These are phyloP conservation scores for Tetraodon nigroviridis DNA, from an alignment of 2,113 vertebrate species.

Conservation along the genomic window DNA sequence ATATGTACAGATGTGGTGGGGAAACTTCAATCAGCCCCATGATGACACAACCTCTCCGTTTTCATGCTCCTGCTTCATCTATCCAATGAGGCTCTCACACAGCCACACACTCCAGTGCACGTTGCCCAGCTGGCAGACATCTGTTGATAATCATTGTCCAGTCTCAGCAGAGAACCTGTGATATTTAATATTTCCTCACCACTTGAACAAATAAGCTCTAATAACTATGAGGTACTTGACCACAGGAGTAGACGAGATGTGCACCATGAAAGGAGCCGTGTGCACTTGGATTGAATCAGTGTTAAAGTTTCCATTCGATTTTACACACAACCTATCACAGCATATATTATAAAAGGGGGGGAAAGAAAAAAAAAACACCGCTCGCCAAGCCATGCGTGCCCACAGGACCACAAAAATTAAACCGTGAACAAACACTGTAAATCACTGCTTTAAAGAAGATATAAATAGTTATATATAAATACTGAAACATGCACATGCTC, in stretches of 20 bases:
- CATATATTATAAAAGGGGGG: conserved; percentile 29
- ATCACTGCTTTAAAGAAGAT: conserved; percentile 68
- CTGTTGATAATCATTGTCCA: conserved; percentile 92
- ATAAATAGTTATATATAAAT: conserved; percentile 65
- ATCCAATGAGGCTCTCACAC: conserved; percentile 8
- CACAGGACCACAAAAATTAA: conserved; percentile 62
- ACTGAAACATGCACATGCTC: conserved; percentile 6
- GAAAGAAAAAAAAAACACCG: conserved; percentile 38
- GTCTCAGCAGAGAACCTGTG: conserved; percentile 88
- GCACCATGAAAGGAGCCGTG: conserved; percentile 79
- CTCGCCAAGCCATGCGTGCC: conserved; percentile 35
- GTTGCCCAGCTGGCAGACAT: conserved; percentile 79
- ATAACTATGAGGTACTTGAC: conserved; percentile 91
- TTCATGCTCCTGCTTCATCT: conserved; percentile 31
- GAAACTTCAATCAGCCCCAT: conserved; percentile 49
- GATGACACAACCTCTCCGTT: conserved; percentile 59
- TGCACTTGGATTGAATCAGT: conserved; percentile 70
- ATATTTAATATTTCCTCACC: conserved; percentile 99
- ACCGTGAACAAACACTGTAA: conserved; percentile 74
- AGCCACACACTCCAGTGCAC: conserved; percentile 32
- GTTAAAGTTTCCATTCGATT: conserved; percentile 71
- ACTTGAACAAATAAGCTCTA: conserved; percentile 95
- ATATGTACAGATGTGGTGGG: conserved; percentile 31
- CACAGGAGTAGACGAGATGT: conserved; percentile 86
- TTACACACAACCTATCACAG: conserved; percentile 37